Base-by-base conservation (phyloP, 1,140 invertebrate genomes). In the Argopecten irradians region DNA sequence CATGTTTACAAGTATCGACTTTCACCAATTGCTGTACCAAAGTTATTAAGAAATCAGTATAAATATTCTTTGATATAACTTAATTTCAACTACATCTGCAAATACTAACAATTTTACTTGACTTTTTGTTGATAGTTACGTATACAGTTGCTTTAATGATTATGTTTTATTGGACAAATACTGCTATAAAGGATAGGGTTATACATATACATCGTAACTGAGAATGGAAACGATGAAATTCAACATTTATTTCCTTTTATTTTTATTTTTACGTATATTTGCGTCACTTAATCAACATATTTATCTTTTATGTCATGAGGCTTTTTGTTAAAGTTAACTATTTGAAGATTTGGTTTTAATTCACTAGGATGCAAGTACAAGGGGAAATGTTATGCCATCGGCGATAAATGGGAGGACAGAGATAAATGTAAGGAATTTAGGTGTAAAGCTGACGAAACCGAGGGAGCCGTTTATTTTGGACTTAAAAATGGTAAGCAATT, bases 351-450 rank as follows among this genome's bases (percentile, higher is more conserved):
- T n/a, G 33, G 16, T 46, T 86, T 55, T 33, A 1, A 33, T 85
- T 82, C 16, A 9, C 33, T 33, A 90, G 89, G 36, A 39, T 90
- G 89, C 88, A 83, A 86, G 55, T 88, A 86, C 43, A 84, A 88
- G 19, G 89, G 82, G 22, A 71, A 82, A 8, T 90, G 89, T 39
- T 90, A 90, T 43, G 43, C 36, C 19, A 90, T 88, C 9, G 89
- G 87, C 14, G 82, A 46, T 33, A 35, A 86, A 22, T 90, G 87
- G 89, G 39, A 88, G 11, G 89, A 90, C 28, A 86, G 16, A 0
- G 41, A 46, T 33, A 55, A 33, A 83, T 90, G 89, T 55, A 82
- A 86, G 36, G 55, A 85, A 32, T 82, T 88, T 9, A 35, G 36
- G 19, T 90, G 89, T 55, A 88, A 39, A 16, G 36, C 82, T 36